Base-by-base conservation (phyloP, 2,113 vertebrate species). In the Prionailurus viverrinus region DNA sequence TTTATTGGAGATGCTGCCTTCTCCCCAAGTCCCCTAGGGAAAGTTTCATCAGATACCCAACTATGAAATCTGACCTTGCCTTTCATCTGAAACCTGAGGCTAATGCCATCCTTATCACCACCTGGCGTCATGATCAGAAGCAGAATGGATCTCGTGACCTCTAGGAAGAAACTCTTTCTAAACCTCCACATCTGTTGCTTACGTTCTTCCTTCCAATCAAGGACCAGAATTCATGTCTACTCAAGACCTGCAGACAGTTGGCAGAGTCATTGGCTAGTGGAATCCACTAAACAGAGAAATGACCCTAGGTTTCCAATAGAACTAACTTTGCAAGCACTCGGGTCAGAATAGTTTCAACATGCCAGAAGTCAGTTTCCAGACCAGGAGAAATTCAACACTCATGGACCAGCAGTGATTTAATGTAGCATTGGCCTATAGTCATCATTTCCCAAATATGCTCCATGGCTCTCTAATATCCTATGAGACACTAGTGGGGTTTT, bases 51-150 rank as follows among this genome's bases (percentile, higher is more conserved):
- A 96, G 93, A 96, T 88, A 88, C 3, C 73, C 58, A 14, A 68
- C 81, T 89, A 33, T 93, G 92, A 96, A 97, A 97, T 41, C 58
- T 27, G 55, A 95, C 41, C 89, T 94, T 48, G 55, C 21, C 76
- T 96, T 97, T 94, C 63, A 96, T 89, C 83, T 82, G 97, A 96
- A 95, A 95, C 58, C 61, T 21, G 16, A 95, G 69, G 85, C 88
- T 14, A 45, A 89, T 2, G 48, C 89, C 45, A 5, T 39, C 7
- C 63, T 74, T 69, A 87, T 55, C 55, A 0, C 86, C 95, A 94
- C 91, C 83, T 86, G 94, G 69, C 81, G 53, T 85, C 33, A 39
- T 19, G 82, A 71, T 68, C 27, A 41, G 19, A 88, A 61, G 89
- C 95, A 74, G n/a, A 87, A 69, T 1, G 10, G 36, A 85, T 83